Evolutionary conservation across 2,888 invertebrate species (phyloP), one percentile per base, ranked within the genome.

Genomic region (Megastigmus dorsalis): DNA sequence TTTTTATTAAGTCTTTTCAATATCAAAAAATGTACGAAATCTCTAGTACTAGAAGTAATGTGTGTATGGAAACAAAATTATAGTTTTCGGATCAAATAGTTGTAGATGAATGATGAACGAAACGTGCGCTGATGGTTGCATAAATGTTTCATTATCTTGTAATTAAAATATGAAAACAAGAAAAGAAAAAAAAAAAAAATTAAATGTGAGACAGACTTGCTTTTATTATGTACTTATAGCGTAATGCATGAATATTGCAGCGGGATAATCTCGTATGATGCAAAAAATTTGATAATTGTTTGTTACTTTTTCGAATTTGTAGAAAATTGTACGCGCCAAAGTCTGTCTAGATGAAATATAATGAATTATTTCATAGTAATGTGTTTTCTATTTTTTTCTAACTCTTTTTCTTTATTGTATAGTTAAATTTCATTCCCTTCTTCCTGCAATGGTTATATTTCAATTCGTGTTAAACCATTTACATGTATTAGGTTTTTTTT

Each of bases 331-430:
- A 66, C 54, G 15, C 54, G 69, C 45, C 52, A 70, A 55, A 68
- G 70, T 70, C 65, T 73, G 74, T 74, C 69, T 66, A 45, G 10
- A 50, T 68, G 57, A 77, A 77, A 77, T 77, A 77, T 74, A 77
- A 74, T 77, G 71, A 74, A 77, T 72, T 60, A 74, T 72, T 74
- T 77, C 77, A 77, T 74, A 72, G 23, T 6, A 74, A 50, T 48
- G 7, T 57, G 45, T 38, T 15, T 62, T 63, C 6, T 55, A 26
- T 41, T 52, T 6, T 68, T 67, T 48, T 59, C 30, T 26, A 20
- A 28, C 18, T 15, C 2, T 9, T 4, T 54, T 4, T 28, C 13
- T 55, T 23, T 10, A 43, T 43, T 43, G 1, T 38, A 18, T 33
- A 13, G 2, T 36, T 48, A 1, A 20, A 45, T 2, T 23, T 48